These are phyloP conservation scores for Adelosebastes latens DNA, from an alignment of 2,797 vertebrate genomes.

Conservation along the genomic window DNA sequence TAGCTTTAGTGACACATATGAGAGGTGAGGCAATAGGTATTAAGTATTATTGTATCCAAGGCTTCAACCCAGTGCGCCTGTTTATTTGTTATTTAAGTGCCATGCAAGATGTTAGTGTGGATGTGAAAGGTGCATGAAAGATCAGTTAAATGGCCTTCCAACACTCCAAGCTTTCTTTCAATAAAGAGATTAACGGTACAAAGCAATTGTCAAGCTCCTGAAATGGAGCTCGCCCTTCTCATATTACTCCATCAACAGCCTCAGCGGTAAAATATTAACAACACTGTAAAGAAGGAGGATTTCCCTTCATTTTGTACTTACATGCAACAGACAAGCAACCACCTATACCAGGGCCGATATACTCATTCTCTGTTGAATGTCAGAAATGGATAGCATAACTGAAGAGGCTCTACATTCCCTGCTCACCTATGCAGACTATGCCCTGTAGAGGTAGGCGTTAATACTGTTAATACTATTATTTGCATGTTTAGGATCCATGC, in stretches of 20 bases:
- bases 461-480: background rate
- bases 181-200: background rate
- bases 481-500: background rate
- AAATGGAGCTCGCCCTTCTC: constrained; percentile 53
- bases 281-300: constrained; percentile 28
- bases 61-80: background rate
- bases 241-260: constrained; percentile 49
- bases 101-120: background rate
- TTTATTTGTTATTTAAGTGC: background rate
- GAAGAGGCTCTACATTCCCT: background rate
- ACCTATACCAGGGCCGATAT: background rate
- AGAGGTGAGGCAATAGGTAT: background rate
- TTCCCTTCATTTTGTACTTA: constrained; percentile 24
- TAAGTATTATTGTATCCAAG: background rate
- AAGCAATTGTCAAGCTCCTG: constrained; percentile 4
- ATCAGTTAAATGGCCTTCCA: background rate
- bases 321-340: constrained; percentile 5
- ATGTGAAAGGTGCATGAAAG: background rate
- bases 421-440: background rate
- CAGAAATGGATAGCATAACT: background rate
- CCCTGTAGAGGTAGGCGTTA: background rate
- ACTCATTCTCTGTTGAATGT: constrained; percentile 6
- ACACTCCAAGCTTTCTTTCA: background rate
- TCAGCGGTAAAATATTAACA: constrained; percentile 58
- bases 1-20: background rate